Percentiles rank a stretch among this genome's conserved stretches.
phyloP scores from a whole-genome alignment of 2,113 vertebrate species.

The Passer montanus region DNA sequence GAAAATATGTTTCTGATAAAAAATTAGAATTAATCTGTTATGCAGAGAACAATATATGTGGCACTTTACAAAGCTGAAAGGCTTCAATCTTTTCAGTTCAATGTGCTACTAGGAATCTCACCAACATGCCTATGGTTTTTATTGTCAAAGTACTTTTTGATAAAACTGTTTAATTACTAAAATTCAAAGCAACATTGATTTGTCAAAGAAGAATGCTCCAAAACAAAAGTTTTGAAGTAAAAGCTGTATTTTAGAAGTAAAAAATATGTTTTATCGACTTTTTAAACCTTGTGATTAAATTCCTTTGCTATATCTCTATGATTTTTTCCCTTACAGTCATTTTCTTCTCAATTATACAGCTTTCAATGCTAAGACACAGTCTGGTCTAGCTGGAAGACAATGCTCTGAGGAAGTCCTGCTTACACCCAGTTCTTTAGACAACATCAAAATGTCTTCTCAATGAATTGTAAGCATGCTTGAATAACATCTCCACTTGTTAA shows the following conservation, averaged over 20 bases:
- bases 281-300: neutral
- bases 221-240: neutral
- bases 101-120: neutral
- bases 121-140: neutral
- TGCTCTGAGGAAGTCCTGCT: neutral
- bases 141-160: conserved; percentile 15
- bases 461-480: neutral
- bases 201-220: neutral
- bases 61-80: neutral
- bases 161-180: conserved; percentile 6
- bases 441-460: neutral
- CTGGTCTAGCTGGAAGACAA: neutral
- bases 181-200: conserved; percentile 15
- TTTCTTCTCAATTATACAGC: neutral
- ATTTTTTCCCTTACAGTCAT: neutral
- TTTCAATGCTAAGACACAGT: neutral
- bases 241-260: neutral
- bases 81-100: neutral
- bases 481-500: neutral
- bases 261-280: neutral
- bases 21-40: neutral
- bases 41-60: neutral
- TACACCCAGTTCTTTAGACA: neutral
- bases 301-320: neutral
- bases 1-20: neutral